phyloP scores from a whole-genome alignment of 2,797 vertebrate species.

The Labroides dimidiatus region DNA sequence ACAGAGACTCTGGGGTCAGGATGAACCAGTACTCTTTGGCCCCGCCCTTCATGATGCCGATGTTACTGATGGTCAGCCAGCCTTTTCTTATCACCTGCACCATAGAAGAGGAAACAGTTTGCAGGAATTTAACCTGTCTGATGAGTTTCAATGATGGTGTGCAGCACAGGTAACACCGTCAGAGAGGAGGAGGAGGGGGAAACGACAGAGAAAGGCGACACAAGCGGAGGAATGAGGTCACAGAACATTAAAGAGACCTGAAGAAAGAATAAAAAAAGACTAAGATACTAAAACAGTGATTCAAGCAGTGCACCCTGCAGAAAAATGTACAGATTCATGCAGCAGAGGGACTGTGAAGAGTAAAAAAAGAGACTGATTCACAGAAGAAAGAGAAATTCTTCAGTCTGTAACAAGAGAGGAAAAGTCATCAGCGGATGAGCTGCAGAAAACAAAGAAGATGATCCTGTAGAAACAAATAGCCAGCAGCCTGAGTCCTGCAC shows the following conservation, averaged over 20 bases:
- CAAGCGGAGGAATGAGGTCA: slow-evolving; percentile 2
- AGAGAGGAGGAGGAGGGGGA: slow-evolving; percentile 8
- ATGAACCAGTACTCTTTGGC: slow-evolving; percentile 95
- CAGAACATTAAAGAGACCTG: background rate
- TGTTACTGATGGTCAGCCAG: slow-evolving; percentile 95
- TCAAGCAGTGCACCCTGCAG: slow-evolving; percentile 47
- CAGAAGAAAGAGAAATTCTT: background rate
- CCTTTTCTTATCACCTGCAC: slow-evolving; percentile 92
- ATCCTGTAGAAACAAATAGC: slow-evolving; percentile 24
- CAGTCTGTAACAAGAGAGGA: slow-evolving; percentile 17
- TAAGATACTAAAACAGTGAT: slow-evolving; percentile 34
- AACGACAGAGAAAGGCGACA: slow-evolving; percentile 17
- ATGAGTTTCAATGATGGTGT: background rate
- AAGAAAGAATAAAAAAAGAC: slow-evolving; percentile 21
- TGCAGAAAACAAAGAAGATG: slow-evolving; percentile 10
- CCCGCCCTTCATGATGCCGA: slow-evolving; percentile 94
- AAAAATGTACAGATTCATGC: slow-evolving; percentile 7
- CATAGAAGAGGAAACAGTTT: slow-evolving; percentile 46
- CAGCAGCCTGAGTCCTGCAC: slow-evolving; percentile 47
- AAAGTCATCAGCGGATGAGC: slow-evolving; percentile 14
- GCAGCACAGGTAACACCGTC: background rate
- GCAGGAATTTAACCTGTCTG: background rate
- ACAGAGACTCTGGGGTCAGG: slow-evolving; percentile 92
- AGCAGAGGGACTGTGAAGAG: slow-evolving; percentile 11
- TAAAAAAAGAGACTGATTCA: slow-evolving; percentile 2